Evolutionary conservation across 2,888 invertebrate genomes (phyloP).

Genomic region (Aphodius granarius): DNA sequence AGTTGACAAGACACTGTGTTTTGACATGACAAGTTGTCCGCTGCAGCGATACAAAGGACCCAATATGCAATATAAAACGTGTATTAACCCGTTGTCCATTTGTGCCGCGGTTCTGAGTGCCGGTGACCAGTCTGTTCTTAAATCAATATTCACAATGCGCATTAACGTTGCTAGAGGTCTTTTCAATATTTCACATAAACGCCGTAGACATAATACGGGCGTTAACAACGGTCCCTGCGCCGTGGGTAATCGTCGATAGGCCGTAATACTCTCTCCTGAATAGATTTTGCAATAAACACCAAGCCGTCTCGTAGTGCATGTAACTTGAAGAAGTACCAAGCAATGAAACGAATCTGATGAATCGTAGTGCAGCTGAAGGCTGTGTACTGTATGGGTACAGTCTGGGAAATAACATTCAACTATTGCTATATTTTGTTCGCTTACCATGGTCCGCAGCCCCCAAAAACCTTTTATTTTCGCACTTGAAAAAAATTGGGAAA

Average conservation of each 20-base stretch:
- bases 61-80: slow-evolving; percentile 4
- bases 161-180: slow-evolving; percentile 1
- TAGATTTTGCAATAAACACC: not conserved
- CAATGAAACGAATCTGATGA: not conserved
- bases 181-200: slow-evolving; percentile 13
- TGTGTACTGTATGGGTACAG: too few relatives aligned
- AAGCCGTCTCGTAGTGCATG: not conserved
- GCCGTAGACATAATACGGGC: slow-evolving; percentile 13
- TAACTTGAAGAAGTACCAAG: too few relatives aligned
- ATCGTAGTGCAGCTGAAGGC: not conserved
- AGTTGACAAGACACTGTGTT: too few relatives aligned
- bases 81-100: slow-evolving; percentile 6
- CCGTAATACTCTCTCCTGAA: not conserved
- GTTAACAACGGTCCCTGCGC: not conserved
- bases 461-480: too few relatives aligned
- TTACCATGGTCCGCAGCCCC: too few relatives aligned
- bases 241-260: slow-evolving; percentile 1
- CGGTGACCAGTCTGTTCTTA: not conserved
- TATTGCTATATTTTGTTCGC: too few relatives aligned
- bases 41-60: not conserved
- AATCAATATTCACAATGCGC: slow-evolving; percentile 11
- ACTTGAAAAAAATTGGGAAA: too few relatives aligned
- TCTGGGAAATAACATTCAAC: too few relatives aligned
- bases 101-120: not conserved
- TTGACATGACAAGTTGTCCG: too few relatives aligned